phyloP scores from a whole-genome alignment of 2,888 invertebrate species.

The Camponotus fellah region DNA sequence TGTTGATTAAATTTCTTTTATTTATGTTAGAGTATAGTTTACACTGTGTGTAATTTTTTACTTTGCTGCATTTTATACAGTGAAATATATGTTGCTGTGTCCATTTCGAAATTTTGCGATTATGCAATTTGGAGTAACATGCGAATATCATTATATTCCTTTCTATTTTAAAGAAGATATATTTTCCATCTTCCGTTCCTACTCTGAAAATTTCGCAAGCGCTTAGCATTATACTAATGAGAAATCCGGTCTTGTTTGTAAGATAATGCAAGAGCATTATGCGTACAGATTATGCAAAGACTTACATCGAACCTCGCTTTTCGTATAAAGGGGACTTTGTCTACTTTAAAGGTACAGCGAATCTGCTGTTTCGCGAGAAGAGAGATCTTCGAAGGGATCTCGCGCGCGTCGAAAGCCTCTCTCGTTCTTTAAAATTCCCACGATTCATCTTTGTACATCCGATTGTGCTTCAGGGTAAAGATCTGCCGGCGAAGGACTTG shows the following conservation, averaged over 20 bases:
- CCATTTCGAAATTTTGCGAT: not conserved
- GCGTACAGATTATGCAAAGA: constrained; percentile 7
- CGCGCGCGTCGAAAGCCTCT: not conserved
- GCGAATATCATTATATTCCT: not conserved
- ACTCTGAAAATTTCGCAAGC: not conserved
- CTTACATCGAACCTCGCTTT: constrained; percentile 35
- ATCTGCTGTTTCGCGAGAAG: not conserved
- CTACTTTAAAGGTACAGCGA: not conserved
- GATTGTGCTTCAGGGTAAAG: constrained; percentile 91
- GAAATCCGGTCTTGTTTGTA: constrained; percentile 8
- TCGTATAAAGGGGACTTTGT: not conserved
- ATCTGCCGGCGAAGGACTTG: constrained; percentile 96
- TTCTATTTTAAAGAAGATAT: not conserved
- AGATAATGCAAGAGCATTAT: constrained; percentile 7
- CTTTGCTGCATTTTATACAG: not conserved
- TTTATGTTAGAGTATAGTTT: not conserved
- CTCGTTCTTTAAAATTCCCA: constrained; percentile 18
- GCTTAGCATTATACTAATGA: not conserved
- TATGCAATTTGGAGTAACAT: not conserved
- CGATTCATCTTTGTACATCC: not conserved
- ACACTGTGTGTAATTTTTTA: not conserved
- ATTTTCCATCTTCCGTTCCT: not conserved
- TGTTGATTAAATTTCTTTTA: not conserved
- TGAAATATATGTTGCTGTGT: constrained; percentile 4
- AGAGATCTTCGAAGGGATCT: not conserved